phyloP scores from a whole-genome alignment of 2,113 vertebrate genomes.

The Malurus melanocephalus region DNA sequence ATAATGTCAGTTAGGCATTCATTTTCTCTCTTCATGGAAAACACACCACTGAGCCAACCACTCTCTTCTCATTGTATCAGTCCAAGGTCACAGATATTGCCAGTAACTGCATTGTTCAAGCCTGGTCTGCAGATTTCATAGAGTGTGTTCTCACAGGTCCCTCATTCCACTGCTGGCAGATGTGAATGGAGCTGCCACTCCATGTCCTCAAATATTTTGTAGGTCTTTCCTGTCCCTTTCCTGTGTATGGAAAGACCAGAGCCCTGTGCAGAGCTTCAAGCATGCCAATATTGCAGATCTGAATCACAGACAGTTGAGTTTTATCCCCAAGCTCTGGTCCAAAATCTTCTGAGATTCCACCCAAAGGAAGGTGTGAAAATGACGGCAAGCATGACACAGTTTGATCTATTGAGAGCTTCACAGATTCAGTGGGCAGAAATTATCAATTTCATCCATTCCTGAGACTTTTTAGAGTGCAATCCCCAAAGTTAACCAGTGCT shows the following conservation, averaged over 20 bases:
- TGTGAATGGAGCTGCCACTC: not conserved
- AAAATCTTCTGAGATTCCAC: not conserved
- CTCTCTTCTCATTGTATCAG: not conserved
- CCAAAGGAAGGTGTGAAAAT: not conserved
- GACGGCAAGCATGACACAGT: not conserved
- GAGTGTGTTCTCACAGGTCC: not conserved
- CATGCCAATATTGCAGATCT: not conserved
- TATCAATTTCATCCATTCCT: not conserved
- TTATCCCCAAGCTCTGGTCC: not conserved
- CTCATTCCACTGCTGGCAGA: not conserved
- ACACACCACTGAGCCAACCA: not conserved
- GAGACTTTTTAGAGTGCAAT: not conserved
- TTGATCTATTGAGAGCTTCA: not conserved
- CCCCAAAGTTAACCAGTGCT: not conserved
- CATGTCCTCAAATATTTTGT: not conserved
- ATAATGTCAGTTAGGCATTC: not conserved
- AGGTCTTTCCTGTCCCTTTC: not conserved
- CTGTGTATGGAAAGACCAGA: not conserved
- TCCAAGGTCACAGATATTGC: not conserved
- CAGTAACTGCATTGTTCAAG: not conserved
- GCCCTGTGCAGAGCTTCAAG: not conserved
- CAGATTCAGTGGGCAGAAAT: not conserved
- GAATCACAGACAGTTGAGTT: not conserved
- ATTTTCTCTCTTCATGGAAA: not conserved
- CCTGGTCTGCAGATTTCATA: not conserved